These are phyloP conservation scores for Orius insidiosus DNA, from an alignment of 1,140 invertebrate species.

Conservation along the genomic window DNA sequence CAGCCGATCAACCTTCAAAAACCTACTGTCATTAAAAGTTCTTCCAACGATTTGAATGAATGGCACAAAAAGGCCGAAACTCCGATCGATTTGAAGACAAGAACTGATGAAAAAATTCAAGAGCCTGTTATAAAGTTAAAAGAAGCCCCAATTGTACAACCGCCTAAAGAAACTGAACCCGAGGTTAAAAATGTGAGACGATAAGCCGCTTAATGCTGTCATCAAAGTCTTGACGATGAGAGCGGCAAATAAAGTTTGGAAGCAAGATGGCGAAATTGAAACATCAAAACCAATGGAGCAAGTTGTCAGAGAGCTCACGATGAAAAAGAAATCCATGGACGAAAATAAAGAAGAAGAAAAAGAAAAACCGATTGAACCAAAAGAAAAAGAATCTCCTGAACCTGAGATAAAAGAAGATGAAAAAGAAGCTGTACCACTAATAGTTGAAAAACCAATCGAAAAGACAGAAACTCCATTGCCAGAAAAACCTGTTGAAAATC, in stretches of 20 bases:
- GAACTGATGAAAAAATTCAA: not conserved
- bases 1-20: not conserved
- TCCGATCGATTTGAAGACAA: not conserved
- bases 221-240: slow-evolving; percentile 18
- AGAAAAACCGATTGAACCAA: slow-evolving; percentile 13
- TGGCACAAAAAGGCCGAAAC: not conserved
- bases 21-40: slow-evolving; percentile 2
- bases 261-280: slow-evolving; percentile 6
- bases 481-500: too few species aligned
- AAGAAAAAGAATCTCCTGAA: slow-evolving; percentile 17
- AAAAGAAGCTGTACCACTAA: not conserved
- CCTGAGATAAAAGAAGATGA: not conserved
- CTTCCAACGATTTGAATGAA: not conserved
- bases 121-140: not conserved
- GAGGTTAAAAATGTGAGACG: slow-evolving; percentile 9
- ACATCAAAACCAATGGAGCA: slow-evolving; percentile 13
- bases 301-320: slow-evolving; percentile 16
- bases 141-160: not conserved
- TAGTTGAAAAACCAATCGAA: not conserved
- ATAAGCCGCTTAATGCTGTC: slow-evolving; percentile 17
- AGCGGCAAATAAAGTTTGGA: slow-evolving; percentile 12
- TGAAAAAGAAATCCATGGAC: slow-evolving; percentile 13
- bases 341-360: slow-evolving; percentile 11
- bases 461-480: too few species aligned
- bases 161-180: slow-evolving; percentile 1